Conservation (phyloP, 2,797 vertebrate genomes). For the Adelosebastes latens region DNA sequence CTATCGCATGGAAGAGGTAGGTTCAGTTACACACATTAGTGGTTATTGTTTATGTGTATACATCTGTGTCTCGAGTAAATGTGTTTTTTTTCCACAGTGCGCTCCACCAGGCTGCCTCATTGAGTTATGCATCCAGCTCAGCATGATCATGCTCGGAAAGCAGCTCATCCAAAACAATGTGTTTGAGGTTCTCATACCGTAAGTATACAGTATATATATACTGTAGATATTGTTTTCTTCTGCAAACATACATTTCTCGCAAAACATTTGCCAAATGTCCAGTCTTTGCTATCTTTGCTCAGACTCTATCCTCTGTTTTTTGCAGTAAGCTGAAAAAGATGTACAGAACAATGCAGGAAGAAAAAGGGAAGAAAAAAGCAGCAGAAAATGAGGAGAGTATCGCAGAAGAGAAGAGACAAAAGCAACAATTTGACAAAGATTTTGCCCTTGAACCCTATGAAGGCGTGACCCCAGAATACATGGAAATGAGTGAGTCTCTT, state of each 20-base stretch:
- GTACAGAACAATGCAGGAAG: constrained; percentile 89
- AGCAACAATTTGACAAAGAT: constrained; percentile 92
- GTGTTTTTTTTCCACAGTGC: constrained; percentile 81
- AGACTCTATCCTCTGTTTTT: not conserved
- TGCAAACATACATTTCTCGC: not conserved
- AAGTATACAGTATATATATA: constrained; percentile 73
- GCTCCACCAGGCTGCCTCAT: constrained; percentile 98
- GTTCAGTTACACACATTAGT: not conserved
- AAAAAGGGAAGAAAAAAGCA: constrained; percentile 77
- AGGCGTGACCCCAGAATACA: constrained; percentile 95
- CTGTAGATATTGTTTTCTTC: not conserved
- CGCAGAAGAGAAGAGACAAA: constrained; percentile 74
- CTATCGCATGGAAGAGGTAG: constrained; percentile 96
- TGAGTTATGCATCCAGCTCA: constrained; percentile 97
- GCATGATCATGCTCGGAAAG: constrained; percentile 99
- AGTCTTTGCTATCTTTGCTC: not conserved
- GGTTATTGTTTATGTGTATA: not conserved
- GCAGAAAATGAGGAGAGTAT: constrained; percentile 67
- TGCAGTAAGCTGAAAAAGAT: constrained; percentile 86
- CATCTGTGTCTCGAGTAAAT: not conserved
- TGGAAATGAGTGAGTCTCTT: constrained; percentile 96
- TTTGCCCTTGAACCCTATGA: constrained; percentile 92
- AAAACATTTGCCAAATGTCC: not conserved
- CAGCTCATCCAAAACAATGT: constrained; percentile 98
- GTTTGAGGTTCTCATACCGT: constrained; percentile 98